Evolutionary conservation across 1,140 invertebrate species (phyloP).

Genomic region (Lutraria rhynchaena): DNA sequence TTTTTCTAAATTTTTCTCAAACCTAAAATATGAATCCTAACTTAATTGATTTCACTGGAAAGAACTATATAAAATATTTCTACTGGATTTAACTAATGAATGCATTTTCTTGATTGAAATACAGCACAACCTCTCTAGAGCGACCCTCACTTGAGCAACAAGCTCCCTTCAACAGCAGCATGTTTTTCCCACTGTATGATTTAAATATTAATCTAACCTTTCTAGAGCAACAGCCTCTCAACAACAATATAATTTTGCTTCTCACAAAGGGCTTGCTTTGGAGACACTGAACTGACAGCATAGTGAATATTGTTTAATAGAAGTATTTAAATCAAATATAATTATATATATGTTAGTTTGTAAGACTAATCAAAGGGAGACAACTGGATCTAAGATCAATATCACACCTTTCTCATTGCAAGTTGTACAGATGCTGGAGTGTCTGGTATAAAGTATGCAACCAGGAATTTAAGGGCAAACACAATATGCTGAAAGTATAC

Average conservation of each 20-base stretch:
- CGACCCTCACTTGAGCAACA: too few relatives aligned
- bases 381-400: too few relatives aligned
- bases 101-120: neutral
- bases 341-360: neutral
- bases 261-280: neutral
- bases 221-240: too few relatives aligned
- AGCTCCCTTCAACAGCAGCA: too few relatives aligned
- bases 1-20: too few relatives aligned
- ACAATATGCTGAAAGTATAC: conserved; percentile 82
- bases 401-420: conserved; percentile 77
- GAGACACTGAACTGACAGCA: neutral
- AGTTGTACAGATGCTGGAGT: conserved; percentile 75
- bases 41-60: too few relatives aligned
- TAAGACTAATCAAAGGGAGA: neutral
- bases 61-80: neutral
- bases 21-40: too few relatives aligned
- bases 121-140: too few relatives aligned
- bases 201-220: too few relatives aligned
- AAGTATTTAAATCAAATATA: neutral
- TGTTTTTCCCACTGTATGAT: too few relatives aligned
- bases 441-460: conserved; percentile 82
- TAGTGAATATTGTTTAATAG: neutral
- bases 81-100: neutral
- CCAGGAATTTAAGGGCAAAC: conserved; percentile 80
- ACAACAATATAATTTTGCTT: too few relatives aligned